These are phyloP conservation scores for Phlogophora meticulosa DNA, from an alignment of 2,888 invertebrate species.

Conservation along the genomic window DNA sequence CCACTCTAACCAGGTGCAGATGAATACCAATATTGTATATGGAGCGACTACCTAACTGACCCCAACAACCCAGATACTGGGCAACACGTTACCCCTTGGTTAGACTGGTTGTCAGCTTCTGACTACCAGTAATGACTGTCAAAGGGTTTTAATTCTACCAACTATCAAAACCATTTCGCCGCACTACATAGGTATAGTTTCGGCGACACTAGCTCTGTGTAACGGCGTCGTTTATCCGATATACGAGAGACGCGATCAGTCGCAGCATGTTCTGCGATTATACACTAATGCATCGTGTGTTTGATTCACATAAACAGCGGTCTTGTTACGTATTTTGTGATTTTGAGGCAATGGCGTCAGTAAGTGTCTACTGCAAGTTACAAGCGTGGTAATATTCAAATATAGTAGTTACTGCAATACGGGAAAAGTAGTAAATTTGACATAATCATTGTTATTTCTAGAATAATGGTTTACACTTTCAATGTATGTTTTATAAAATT, in stretches of 20 bases:
- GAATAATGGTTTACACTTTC: too few relatives aligned
- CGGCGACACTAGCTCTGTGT: conserved; percentile 80
- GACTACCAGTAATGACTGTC: too few relatives aligned
- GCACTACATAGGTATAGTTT: conserved; percentile 68
- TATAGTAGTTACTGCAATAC: not conserved
- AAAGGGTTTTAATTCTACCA: too few relatives aligned
- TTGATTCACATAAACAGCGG: conserved; percentile 78
- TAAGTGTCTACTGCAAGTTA: conserved; percentile 27
- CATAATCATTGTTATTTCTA: too few relatives aligned
- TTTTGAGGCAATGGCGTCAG: conserved; percentile 28
- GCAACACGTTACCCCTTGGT: too few relatives aligned
- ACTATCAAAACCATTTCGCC: conserved; percentile 70
- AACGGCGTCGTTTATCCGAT: conserved; percentile 85
- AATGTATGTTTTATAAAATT: too few relatives aligned
- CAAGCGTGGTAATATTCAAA: not conserved
- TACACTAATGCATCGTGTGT: conserved; percentile 81
- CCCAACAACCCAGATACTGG: too few relatives aligned
- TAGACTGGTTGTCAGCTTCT: too few relatives aligned
- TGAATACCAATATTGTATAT: too few relatives aligned
- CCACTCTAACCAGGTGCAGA: too few relatives aligned
- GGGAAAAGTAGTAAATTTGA: too few relatives aligned
- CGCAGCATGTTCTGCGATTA: conserved; percentile 80
- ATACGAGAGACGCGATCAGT: conserved; percentile 79
- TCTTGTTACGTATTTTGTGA: conserved; percentile 67
- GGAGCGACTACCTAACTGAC: too few relatives aligned